Evolutionary conservation across 92 coral and sea anemone species (phyloP).

Genomic region (Pocillopora meandrina): DNA sequence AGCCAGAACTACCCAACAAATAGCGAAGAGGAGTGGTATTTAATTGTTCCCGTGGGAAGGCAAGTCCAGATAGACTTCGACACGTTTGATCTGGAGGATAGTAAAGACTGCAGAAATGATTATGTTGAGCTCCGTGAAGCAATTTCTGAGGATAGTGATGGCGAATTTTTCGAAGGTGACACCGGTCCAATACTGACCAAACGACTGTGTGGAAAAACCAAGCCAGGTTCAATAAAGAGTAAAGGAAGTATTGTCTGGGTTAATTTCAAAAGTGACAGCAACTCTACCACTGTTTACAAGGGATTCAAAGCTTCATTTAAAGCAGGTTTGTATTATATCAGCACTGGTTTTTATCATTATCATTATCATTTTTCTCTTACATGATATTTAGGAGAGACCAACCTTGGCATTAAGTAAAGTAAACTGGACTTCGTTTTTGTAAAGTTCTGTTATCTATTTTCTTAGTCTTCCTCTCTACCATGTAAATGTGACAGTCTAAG

Average conservation of each 20-base stretch:
- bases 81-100: constrained; percentile 14
- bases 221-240: constrained; percentile 6
- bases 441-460: too few relatives aligned
- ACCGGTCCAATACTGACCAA: not conserved
- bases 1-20: not conserved
- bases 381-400: too few relatives aligned
- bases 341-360: too few relatives aligned
- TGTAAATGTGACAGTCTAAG: too few relatives aligned
- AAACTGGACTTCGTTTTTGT: too few relatives aligned
- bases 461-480: too few relatives aligned
- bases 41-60: constrained; percentile 22
- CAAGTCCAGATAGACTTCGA: constrained; percentile 20
- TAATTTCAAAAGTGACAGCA: not conserved
- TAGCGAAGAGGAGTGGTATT: not conserved
- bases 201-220: constrained; percentile 17
- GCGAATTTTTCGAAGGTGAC: not conserved
- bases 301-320: constrained; percentile 35
- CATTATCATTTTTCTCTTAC: too few relatives aligned
- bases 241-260: constrained; percentile 21
- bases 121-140: constrained; percentile 15
- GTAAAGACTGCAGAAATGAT: constrained; percentile 21
- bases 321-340: not conserved
- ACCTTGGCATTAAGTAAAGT: too few relatives aligned
- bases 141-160: too few relatives aligned
- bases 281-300: constrained; percentile 20